Evolutionary conservation across 2,113 vertebrate genomes (phyloP).

Genomic region (Oceanites oceanicus): DNA sequence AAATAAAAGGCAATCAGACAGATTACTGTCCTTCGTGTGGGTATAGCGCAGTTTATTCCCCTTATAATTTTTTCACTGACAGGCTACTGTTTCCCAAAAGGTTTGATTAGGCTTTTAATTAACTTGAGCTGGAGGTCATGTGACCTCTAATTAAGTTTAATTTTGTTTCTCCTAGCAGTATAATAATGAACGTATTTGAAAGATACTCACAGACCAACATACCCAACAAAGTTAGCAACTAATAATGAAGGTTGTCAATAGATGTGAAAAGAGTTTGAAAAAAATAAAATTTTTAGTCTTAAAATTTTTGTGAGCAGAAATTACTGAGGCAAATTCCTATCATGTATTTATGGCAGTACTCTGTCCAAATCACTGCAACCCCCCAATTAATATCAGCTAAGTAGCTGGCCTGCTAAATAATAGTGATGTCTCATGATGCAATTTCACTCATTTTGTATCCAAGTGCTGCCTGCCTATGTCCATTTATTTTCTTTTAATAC

Average conservation of each 20-base stretch:
- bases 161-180: slow-evolving; percentile 57
- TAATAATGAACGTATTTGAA: slow-evolving; percentile 68
- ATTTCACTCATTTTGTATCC: background rate
- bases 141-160: slow-evolving; percentile 73
- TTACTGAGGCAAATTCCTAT: background rate
- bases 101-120: slow-evolving; percentile 73
- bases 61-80: slow-evolving; percentile 28
- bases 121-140: slow-evolving; percentile 59
- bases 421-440: background rate
- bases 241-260: slow-evolving; percentile 52
- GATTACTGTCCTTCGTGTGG: background rate
- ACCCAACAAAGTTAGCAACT: slow-evolving; percentile 43
- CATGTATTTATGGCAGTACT: background rate
- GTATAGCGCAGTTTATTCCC: background rate
- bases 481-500: background rate
- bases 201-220: slow-evolving; percentile 35
- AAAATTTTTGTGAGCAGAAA: background rate
- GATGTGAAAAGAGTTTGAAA: background rate
- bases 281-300: background rate
- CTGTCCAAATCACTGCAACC: background rate
- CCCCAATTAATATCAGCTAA: background rate
- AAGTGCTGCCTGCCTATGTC: background rate
- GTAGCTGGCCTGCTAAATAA: background rate
- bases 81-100: slow-evolving; percentile 52
- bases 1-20: background rate